These are phyloP conservation scores for Pachypsylla venusta DNA, from an alignment of 1,140 invertebrate genomes.

Conservation along the genomic window DNA sequence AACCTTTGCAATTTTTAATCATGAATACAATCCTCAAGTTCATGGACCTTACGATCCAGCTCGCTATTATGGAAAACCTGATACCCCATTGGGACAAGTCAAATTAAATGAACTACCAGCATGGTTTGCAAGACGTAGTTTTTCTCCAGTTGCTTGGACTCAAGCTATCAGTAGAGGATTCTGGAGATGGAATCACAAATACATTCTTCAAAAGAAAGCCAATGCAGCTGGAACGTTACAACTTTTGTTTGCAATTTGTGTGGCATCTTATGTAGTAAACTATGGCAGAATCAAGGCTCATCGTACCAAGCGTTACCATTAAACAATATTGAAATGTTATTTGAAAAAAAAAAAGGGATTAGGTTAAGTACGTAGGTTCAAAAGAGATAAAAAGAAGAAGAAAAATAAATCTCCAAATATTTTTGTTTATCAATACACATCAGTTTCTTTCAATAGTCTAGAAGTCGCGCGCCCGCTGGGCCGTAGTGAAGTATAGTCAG, in stretches of 20 bases:
- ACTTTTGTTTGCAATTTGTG: conserved; percentile 43
- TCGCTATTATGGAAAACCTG: conserved; percentile 81
- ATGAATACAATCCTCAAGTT: conserved; percentile 70
- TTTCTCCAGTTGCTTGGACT: conserved; percentile 46
- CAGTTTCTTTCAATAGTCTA: too few species aligned
- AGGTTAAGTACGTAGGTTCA: too few species aligned
- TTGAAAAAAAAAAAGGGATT: too few species aligned
- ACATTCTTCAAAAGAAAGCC: conserved; percentile 51
- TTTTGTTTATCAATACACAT: too few species aligned
- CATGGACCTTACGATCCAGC: conserved; percentile 87
- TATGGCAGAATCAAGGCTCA: conserved; percentile 38
- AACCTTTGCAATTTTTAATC: too few species aligned
- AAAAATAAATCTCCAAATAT: too few species aligned
- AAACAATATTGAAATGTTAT: too few species aligned
- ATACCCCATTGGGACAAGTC: conserved; percentile 70
- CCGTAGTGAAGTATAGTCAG: too few species aligned
- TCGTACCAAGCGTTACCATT: too few species aligned
- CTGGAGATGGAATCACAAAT: conserved; percentile 85
- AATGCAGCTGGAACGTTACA: conserved; percentile 64
- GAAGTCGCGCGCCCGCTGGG: too few species aligned
- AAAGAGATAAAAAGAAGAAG: too few species aligned
- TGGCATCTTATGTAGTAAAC: conserved; percentile 65
- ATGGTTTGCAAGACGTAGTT: conserved; percentile 72
- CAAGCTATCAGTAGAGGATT: conserved; percentile 53
- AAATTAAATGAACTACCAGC: conserved; percentile 63